phyloP scores from a whole-genome alignment of 2,888 invertebrate species.

The Drosophila nigricruria region DNA sequence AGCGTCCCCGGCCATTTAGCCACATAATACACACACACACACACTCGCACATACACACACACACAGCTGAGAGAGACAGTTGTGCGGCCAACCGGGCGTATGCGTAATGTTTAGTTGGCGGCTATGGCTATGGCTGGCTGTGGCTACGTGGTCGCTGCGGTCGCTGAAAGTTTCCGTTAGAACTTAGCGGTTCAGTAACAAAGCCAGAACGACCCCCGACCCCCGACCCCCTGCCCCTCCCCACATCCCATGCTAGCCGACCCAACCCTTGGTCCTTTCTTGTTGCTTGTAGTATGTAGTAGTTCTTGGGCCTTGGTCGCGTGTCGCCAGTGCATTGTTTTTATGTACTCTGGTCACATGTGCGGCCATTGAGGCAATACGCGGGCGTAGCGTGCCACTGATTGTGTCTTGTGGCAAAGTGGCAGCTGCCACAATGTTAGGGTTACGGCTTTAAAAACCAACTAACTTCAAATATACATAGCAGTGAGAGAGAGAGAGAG shows the following conservation, averaged over 20 bases:
- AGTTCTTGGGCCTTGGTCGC: slow-evolving; percentile 1
- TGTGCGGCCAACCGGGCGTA: slow-evolving; percentile 57
- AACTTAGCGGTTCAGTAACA: slow-evolving; percentile 60
- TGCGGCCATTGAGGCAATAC: slow-evolving; percentile 25
- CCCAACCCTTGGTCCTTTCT: slow-evolving; percentile 25
- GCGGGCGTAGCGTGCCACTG: slow-evolving; percentile 35
- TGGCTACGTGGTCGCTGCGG: slow-evolving; percentile 64
- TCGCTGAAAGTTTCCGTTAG: slow-evolving; percentile 71
- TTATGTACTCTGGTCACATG: slow-evolving; percentile 58
- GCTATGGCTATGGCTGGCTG: slow-evolving; percentile 18
- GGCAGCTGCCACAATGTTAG: slow-evolving; percentile 42
- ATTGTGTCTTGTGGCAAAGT: slow-evolving; percentile 52
- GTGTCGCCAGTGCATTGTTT: slow-evolving; percentile 57
- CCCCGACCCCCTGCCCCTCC: background rate
- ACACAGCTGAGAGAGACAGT: slow-evolving; percentile 21
- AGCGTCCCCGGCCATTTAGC: slow-evolving; percentile 25
- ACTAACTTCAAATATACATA: background rate
- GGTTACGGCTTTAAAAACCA: slow-evolving; percentile 30
- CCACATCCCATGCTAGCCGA: background rate
- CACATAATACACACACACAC: slow-evolving; percentile 48
- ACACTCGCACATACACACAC: background rate
- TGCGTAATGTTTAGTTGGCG: slow-evolving; percentile 63
- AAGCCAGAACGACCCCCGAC: slow-evolving; percentile 10
- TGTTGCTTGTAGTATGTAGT: slow-evolving; percentile 31
- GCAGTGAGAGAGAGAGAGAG: too few relatives aligned